A percentile compares a stretch with the other conserved stretches of the same genome.
Conservation (phyloP, 2,113 vertebrate species). For the Trogon melanurus region DNA sequence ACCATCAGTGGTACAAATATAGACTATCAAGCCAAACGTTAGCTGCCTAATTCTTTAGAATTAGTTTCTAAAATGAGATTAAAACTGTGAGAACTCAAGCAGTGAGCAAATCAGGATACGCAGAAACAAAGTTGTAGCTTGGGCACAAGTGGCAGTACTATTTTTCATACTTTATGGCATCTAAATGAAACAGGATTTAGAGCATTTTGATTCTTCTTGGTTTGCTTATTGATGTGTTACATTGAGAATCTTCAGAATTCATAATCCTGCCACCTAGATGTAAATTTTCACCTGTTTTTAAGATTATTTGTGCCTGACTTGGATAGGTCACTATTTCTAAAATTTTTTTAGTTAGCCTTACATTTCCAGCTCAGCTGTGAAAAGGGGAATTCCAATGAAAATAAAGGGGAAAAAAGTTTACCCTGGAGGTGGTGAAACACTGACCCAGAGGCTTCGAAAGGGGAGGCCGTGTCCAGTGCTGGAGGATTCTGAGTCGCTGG, state of each 20-base stretch:
- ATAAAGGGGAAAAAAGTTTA: background rate
- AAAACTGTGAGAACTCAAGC: background rate
- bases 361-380: background rate
- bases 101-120: background rate
- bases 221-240: background rate
- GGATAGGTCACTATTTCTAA: background rate
- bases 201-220: background rate
- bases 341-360: background rate
- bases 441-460: background rate
- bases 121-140: background rate
- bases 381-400: background rate
- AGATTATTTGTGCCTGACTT: background rate
- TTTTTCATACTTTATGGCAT: background rate
- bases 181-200: rapidly evolving
- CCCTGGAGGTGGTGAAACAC: too few relatives aligned
- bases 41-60: background rate
- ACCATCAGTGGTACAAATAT: background rate
- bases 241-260: background rate
- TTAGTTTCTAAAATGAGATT: background rate
- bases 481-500: background rate
- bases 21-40: background rate
- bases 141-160: background rate
- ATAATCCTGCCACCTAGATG: background rate
- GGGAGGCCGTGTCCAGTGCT: background rate
- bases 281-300: background rate